phyloP scores from a whole-genome alignment of 2,113 vertebrate species.

The Tychaedon coryphoeus region DNA sequence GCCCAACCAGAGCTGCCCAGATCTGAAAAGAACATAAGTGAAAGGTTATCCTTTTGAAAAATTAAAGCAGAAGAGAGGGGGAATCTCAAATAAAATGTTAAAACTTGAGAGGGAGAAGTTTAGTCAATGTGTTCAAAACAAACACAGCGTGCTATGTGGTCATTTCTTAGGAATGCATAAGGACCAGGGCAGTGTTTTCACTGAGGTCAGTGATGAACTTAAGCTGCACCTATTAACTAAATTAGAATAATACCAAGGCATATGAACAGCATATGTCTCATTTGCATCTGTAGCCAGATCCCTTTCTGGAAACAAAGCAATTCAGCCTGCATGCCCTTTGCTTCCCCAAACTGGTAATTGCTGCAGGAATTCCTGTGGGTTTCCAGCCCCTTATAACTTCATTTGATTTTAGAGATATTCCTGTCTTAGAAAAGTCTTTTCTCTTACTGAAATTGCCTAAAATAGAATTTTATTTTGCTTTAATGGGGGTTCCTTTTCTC shows the following conservation, averaged over 20 bases:
- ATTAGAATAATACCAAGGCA: background rate
- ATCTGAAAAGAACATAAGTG: slow-evolving; percentile 59
- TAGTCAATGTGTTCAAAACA: background rate
- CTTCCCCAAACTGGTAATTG: background rate
- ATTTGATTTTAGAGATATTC: background rate
- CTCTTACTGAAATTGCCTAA: background rate
- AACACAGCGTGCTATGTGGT: accelerated
- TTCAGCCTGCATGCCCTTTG: background rate
- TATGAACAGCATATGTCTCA: background rate
- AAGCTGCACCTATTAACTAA: background rate
- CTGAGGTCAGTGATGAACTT: background rate
- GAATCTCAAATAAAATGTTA: background rate
- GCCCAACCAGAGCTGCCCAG: slow-evolving; percentile 80
- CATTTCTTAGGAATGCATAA: background rate
- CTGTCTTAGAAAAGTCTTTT: background rate
- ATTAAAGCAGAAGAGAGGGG: background rate
- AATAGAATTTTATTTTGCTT: background rate
- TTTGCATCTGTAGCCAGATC: background rate
- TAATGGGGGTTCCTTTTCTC: background rate
- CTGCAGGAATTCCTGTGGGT: background rate
- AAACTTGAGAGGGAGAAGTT: background rate
- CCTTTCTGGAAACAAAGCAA: background rate
- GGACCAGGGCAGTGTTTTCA: background rate
- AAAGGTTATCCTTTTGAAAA: background rate
- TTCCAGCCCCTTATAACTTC: background rate